Conservation (phyloP, 2,888 invertebrate genomes). For the Listrodromus nycthemerus region DNA sequence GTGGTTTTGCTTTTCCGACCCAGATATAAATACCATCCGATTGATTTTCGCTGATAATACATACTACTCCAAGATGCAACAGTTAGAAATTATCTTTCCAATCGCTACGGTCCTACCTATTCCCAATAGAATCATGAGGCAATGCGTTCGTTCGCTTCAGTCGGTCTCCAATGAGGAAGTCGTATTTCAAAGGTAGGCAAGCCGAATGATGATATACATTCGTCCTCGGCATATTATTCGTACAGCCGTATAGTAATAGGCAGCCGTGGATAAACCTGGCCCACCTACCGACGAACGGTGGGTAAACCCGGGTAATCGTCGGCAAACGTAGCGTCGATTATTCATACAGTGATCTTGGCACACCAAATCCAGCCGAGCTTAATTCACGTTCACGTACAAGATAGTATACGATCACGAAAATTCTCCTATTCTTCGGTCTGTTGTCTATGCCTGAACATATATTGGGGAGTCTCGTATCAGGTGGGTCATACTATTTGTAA, state of each 20-base stretch:
- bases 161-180: constrained; percentile 8
- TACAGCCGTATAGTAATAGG: constrained; percentile 23
- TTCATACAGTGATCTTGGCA: constrained; percentile 66
- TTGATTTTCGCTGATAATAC: neutral
- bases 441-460: neutral
- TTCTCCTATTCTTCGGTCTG: constrained; percentile 24
- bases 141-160: neutral
- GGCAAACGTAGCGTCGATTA: constrained; percentile 66
- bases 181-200: constrained; percentile 27
- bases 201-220: constrained; percentile 44
- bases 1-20: neutral
- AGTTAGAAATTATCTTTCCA: neutral
- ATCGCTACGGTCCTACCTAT: neutral
- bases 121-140: neutral
- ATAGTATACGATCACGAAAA: constrained; percentile 40
- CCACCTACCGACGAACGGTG: constrained; percentile 68
- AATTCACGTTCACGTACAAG: constrained; percentile 23
- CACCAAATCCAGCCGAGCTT: constrained; percentile 15
- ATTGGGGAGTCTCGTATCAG: neutral
- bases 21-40: neutral
- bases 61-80: neutral
- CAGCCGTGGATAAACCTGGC: constrained; percentile 35
- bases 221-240: constrained; percentile 30
- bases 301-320: constrained; percentile 68
- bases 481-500: neutral